Evolutionary conservation across 2,888 invertebrate species (phyloP).

Genomic region (Melikaiella ostensackeni): DNA sequence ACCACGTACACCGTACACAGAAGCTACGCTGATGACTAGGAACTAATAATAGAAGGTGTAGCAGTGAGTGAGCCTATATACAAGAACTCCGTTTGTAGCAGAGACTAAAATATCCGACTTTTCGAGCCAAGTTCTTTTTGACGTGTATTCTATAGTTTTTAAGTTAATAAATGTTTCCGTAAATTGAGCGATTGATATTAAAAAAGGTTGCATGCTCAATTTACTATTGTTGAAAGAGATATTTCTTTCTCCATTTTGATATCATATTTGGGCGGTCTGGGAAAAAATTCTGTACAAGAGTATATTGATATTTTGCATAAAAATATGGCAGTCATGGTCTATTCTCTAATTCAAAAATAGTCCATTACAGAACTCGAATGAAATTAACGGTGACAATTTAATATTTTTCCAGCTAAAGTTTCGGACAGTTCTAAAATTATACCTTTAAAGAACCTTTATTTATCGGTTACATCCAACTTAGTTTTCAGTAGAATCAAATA

Average conservation of each 20-base stretch:
- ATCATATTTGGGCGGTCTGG: not conserved
- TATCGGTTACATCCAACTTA: too few relatives aligned
- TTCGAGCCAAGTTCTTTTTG: constrained; percentile 40
- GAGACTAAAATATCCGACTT: constrained; percentile 54
- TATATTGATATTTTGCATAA: not conserved
- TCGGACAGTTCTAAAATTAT: too few relatives aligned
- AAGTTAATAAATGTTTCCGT: not conserved
- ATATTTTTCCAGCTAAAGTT: too few relatives aligned
- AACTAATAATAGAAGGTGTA: constrained; percentile 71
- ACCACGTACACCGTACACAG: constrained; percentile 45
- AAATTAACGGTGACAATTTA: too few relatives aligned
- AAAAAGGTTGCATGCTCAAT: not conserved
- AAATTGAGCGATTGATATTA: not conserved
- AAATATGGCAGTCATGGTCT: not conserved
- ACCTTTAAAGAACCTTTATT: too few relatives aligned
- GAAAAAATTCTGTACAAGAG: not conserved
- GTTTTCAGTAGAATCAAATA: too few relatives aligned
- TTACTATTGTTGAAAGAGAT: not conserved
- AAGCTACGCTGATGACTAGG: constrained; percentile 70
- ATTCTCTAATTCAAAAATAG: too few relatives aligned
- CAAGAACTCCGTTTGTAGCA: constrained; percentile 41
- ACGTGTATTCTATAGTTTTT: not conserved
- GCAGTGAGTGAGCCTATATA: constrained; percentile 47
- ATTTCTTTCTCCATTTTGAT: not conserved
- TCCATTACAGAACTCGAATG: too few relatives aligned